Percentiles rank a stretch among this genome's conserved stretches.
Conservation (phyloP, 2,113 vertebrate species). For the Beaufortia kweichowensis region DNA sequence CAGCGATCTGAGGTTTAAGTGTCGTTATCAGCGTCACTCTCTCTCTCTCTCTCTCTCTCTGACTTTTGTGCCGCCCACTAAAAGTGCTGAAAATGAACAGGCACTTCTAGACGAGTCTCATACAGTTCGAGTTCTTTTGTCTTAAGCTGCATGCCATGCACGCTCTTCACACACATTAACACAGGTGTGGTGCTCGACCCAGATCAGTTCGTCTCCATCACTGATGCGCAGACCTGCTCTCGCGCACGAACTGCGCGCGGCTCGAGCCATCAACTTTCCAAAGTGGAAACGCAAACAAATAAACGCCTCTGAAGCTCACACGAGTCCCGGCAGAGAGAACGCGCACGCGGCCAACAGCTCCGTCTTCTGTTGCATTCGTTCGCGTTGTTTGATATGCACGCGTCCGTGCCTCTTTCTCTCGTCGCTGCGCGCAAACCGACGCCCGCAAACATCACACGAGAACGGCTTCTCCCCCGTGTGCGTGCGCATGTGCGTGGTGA, state of each 20-base stretch:
- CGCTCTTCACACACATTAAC: neutral
- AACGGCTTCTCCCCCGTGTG: slow-evolving; percentile 96
- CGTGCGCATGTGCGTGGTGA: slow-evolving; percentile 94
- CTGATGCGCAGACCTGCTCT: neutral
- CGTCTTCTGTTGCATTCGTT: slow-evolving; percentile 55
- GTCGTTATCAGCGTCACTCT: neutral
- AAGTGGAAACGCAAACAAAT: neutral
- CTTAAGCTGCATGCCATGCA: slow-evolving; percentile 6
- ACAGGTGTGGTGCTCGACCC: neutral
- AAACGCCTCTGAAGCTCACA: slow-evolving; percentile 24
- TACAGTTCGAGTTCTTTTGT: neutral
- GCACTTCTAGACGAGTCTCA: neutral
- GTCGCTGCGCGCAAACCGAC: slow-evolving; percentile 88
- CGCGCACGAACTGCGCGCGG: slow-evolving; percentile 19
- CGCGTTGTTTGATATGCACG: slow-evolving; percentile 87
- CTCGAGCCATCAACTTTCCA: slow-evolving; percentile 7
- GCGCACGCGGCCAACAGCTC: slow-evolving; percentile 51
- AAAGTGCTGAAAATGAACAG: slow-evolving; percentile 18
- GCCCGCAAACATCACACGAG: slow-evolving; percentile 92
- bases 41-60: slow-evolving; percentile 6
- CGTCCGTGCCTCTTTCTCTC: slow-evolving; percentile 92
- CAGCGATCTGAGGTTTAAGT: slow-evolving; percentile 24
- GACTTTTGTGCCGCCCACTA: neutral
- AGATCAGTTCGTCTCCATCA: neutral
- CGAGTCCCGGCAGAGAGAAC: slow-evolving; percentile 43